Evolutionary conservation across 2,888 invertebrate species (phyloP), one percentile per base, ranked within the genome.

Genomic region (Bembecia ichneumoniformis): DNA sequence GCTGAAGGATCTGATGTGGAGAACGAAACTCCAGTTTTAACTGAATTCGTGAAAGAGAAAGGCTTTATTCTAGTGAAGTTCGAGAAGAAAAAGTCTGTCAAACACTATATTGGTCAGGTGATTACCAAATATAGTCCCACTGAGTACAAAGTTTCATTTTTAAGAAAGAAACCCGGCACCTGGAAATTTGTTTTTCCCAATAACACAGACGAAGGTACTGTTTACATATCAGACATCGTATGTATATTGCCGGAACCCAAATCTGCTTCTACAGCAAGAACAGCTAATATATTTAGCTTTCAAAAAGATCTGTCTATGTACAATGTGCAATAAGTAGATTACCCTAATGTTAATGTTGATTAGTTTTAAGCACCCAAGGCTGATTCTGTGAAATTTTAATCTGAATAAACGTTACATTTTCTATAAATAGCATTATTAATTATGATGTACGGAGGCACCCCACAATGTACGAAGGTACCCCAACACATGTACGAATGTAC

Each of bases 211-310:
- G 48, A 48, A 17, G 48, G 44, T 5, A 48, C 48, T 15, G 48
- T 48, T 43, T 20, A 14, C 44, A 11, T 48, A 48, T 43, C 48
- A 48, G 20, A 48, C 11, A 43, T 47, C 7, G 47, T 47, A 4
- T 28, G 14, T 5, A 34, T 44, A n/a, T 5, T 15, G 14, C 11
- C 44, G 44, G 13, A 3, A 47, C 13, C 47, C 3, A 47, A 47
- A 47, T 47, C 47, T 35, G 47, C 35, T 47, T 47, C 13, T 10
- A 47, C 35, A 47, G 47, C 47, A 7, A 47, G 36, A 47, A 47
- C 47, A 35, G 5, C 35, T 28, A 3, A n/a, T n/a, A n/a, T n/a
- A n/a, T n/a, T n/a, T n/a, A n/a, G n/a, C n/a, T n/a, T n/a, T n/a
- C n/a, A n/a, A n/a, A n/a, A n/a, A n/a, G n/a, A n/a, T n/a, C n/a